Base-by-base conservation (phyloP, 2,113 vertebrate species). In the Glareola pratincola region DNA sequence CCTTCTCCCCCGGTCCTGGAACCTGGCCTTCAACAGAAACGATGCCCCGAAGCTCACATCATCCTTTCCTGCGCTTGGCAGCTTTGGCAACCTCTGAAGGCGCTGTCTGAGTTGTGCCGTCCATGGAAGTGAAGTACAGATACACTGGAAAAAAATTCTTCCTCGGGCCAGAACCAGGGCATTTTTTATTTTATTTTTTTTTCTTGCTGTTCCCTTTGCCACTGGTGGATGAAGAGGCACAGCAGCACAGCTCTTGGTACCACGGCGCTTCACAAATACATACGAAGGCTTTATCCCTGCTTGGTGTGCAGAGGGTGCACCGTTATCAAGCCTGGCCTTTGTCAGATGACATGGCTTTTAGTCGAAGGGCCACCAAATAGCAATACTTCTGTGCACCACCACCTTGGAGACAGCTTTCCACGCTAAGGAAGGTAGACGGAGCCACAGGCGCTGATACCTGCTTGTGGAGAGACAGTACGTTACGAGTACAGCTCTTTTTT, bases 401-500 rank as follows among this genome's bases (percentile, higher is more conserved):
- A 4, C 53, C 48, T 54, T 36, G 47, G 54, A 50, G 47, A 56
- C 16, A 59, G 14, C 12, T 90, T 80, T 66, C 23, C 21, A 0
- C 18, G 10, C 4, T 34, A 24, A 68, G 26, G 51, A 75, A 43
- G 17, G 36, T 3, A 27, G 23, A 19, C 3, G 17, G 26, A 67
- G 64, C 29, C 57, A 26, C 4, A 1, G 75, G 12, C 27, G 24
- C 12, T 3, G 37, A 26, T 20, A 39, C 41, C 8, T 73, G 20
- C 66, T 45, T 37, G 9, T 57, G 54, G 45, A 80, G 75, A 10
- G 26, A 32, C 17, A 10, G 29, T 7, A 2, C 1, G 0, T 57
- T 19, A 32, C 21, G 69, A 29, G 26, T 26, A 16, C 0, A 0
- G 10, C 47, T 85, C 20, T 0, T 2, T 30, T 92, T 37, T 79